These are phyloP conservation scores for Podarcis cretensis DNA, from an alignment of 2,113 vertebrate species.

Conservation along the genomic window DNA sequence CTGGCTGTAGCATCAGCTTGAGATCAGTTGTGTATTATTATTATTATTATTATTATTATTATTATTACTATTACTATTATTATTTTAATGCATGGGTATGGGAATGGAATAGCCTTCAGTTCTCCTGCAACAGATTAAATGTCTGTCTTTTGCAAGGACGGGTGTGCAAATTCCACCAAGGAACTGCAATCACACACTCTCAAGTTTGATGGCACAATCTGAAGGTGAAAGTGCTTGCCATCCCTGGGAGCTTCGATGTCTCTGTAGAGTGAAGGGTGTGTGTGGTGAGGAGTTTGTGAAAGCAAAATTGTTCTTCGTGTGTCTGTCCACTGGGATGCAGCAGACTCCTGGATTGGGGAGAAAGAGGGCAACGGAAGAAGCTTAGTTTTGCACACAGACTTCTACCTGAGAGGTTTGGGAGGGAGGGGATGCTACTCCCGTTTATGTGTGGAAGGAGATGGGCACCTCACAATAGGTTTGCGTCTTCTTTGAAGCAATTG, in stretches of 20 bases:
- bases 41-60: no score
- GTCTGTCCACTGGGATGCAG: constrained; percentile 70
- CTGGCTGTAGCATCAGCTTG: background rate
- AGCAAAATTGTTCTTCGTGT: constrained; percentile 43
- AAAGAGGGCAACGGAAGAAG: background rate
- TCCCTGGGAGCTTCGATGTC: background rate
- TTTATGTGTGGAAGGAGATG: background rate
- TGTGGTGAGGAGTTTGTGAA: constrained; percentile 17
- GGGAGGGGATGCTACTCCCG: background rate
- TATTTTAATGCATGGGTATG: background rate
- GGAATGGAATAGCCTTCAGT: background rate
- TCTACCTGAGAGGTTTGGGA: background rate
- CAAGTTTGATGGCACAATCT: no score
- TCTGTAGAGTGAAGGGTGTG: no score
- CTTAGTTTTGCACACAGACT: background rate
- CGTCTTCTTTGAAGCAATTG: background rate
- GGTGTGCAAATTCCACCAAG: background rate
- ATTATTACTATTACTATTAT: no score
- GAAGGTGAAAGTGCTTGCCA: background rate
- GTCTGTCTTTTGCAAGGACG: background rate
- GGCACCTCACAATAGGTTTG: background rate
- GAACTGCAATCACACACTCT: background rate
- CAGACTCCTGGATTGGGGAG: constrained; percentile 48
- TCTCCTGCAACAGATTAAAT: background rate
- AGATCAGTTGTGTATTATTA: background rate